A percentile compares a stretch with the other conserved stretches of the same genome.
Evolutionary conservation across 2,797 vertebrate genomes (phyloP).

Genomic region (Anolis apletophallus): DNA sequence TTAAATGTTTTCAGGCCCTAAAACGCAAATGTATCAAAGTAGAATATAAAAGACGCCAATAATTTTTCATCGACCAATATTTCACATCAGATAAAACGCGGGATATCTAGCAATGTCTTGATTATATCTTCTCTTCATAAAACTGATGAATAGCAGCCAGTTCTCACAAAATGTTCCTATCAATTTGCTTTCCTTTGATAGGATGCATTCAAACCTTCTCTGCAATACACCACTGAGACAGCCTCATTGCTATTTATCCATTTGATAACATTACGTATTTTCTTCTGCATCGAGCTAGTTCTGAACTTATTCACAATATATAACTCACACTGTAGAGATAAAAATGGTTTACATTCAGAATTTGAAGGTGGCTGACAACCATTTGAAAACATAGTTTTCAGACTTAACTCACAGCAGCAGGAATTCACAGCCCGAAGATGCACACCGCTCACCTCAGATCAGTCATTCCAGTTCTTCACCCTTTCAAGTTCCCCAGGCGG

Average conservation of each 20-base stretch:
- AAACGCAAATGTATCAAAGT: not conserved
- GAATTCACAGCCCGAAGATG: too few species aligned
- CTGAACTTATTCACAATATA: not conserved
- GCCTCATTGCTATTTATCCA: not conserved
- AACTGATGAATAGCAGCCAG: not conserved
- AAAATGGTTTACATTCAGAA: not conserved
- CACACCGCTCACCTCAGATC: too few species aligned
- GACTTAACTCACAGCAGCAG: not conserved
- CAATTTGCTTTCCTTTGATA: not conserved
- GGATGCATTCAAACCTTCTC: not conserved
- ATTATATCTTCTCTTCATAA: conserved; percentile 3
- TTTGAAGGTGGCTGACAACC: not conserved
- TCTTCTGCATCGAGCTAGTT: not conserved
- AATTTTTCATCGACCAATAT: not conserved
- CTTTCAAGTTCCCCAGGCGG: too few species aligned
- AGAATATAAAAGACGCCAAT: not conserved
- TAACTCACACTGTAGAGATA: not conserved
- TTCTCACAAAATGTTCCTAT: not conserved
- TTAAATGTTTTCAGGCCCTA: not conserved
- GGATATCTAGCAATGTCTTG: not conserved
- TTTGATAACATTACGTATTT: not conserved
- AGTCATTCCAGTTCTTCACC: too few species aligned
- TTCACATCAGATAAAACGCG: not conserved
- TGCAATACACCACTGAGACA: not conserved
- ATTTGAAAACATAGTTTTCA: not conserved